Evolutionary conservation across 2,113 vertebrate species (phyloP).

Genomic region (Vombatus ursinus): DNA sequence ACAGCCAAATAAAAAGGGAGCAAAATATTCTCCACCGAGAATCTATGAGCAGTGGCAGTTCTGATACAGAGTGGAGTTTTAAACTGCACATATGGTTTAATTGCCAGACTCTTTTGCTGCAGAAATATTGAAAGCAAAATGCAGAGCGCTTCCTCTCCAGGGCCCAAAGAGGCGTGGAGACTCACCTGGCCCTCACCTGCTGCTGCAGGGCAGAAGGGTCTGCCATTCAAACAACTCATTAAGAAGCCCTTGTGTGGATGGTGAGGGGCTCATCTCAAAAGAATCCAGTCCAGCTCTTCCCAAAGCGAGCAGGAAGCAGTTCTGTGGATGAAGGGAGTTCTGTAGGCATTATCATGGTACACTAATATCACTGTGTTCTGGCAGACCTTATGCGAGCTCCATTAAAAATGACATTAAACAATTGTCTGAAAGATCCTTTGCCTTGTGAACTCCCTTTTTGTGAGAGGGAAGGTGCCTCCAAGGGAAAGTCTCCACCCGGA

Average conservation of each 20-base stretch:
- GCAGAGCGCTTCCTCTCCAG: neutral
- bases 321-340: neutral
- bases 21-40: slow-evolving; percentile 52
- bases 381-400: slow-evolving; percentile 41
- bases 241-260: slow-evolving; percentile 18
- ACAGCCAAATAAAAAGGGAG: slow-evolving; percentile 61
- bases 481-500: neutral
- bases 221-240: slow-evolving; percentile 7
- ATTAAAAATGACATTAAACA: slow-evolving; percentile 26
- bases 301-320: neutral
- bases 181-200: neutral
- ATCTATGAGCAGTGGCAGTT: slow-evolving; percentile 19
- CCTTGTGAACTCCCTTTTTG: slow-evolving; percentile 20
- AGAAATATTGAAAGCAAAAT: slow-evolving; percentile 43
- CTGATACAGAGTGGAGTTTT: neutral
- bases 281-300: neutral
- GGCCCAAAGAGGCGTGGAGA: neutral
- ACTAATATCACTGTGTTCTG: slow-evolving; percentile 30
- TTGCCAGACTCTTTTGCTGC: slow-evolving; percentile 13
- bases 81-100: slow-evolving; percentile 1
- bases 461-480: slow-evolving; percentile 17
- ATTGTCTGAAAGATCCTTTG: slow-evolving; percentile 55
- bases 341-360: neutral
- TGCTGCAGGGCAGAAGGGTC: neutral
- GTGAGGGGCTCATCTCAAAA: neutral